Base-by-base conservation (phyloP, 2,113 vertebrate genomes). In the Dasyprocta punctata region DNA sequence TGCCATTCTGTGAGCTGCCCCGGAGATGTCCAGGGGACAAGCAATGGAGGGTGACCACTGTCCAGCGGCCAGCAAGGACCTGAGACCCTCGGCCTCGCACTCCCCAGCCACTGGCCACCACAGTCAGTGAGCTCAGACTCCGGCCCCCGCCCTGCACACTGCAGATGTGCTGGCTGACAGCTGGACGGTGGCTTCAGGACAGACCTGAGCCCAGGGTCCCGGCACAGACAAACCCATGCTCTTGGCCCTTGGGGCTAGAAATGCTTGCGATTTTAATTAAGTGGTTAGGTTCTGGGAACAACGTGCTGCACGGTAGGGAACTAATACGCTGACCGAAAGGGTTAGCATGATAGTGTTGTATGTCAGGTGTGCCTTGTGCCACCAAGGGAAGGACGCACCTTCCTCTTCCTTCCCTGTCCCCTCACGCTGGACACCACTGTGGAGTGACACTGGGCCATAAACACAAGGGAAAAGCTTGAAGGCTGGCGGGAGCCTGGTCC, bases 361-460 rank as follows among this genome's bases (percentile, higher is more conserved):
- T 67, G 33, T 1, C 3, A 17, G 54, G 56, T 93, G 38, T 49
- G 63, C 44, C 19, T 63, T 49, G 52, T 30, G 30, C 61, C 77
- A 33, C 28, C 65, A 52, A 82, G 7, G 4, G 16, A 58, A 38
- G 26, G 19, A 1, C 24, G 7, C 0, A 2, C 4, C 36, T 1
- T 89, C 49, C 11, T 8, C 10, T 26, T 41, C 33, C 28, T 44
- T 47, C 20, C 49, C 38, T 73, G 8, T 90, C 8, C 36, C 54
- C 36, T 60, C 3, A 2, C 33, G 28, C 0, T 61, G 71, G 49
- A 63, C 10, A 41, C 54, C 30, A 28, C 14, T 41, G 44, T 41
- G 38, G 22, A 44, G 54, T 58, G 24, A 17, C 44, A 3, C 12
- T 5, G 26, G 56, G 36, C 58, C 19, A 0, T 1, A 4, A 9